Percentiles rank a stretch among this genome's conserved stretches.
phyloP scores from a whole-genome alignment of 2,113 vertebrate species.

The Anhinga rufa region DNA sequence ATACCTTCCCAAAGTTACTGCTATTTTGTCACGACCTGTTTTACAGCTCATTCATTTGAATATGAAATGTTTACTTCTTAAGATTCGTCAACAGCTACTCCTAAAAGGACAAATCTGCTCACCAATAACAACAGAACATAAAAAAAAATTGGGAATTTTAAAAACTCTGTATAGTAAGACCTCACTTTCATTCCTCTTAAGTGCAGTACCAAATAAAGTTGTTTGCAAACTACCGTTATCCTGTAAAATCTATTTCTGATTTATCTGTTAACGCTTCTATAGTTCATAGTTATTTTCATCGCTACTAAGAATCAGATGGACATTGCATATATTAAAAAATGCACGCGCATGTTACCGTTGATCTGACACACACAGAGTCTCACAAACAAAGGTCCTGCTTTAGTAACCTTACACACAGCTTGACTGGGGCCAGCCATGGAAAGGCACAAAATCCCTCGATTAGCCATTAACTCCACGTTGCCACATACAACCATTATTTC shows the following conservation, averaged over 20 bases:
- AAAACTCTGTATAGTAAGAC: background rate
- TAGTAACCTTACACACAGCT: background rate
- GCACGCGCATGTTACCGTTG: fast-evolving
- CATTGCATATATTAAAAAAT: background rate
- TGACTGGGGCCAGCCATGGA: background rate
- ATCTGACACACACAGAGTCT: background rate
- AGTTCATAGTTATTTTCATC: background rate
- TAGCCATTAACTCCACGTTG: conserved; percentile 51
- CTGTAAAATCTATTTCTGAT: background rate
- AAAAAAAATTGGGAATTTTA: background rate
- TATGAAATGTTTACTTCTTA: background rate
- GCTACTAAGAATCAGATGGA: background rate
- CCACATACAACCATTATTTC: conserved; percentile 42
- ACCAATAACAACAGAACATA: background rate
- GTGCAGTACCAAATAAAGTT: background rate
- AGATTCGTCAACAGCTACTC: background rate
- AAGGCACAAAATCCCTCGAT: conserved; percentile 22
- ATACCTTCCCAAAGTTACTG: background rate
- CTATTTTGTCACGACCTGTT: background rate
- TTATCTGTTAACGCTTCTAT: background rate
- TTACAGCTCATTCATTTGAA: background rate
- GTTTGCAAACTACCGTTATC: background rate
- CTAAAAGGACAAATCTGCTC: background rate
- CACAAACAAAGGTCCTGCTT: background rate
- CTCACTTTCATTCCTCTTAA: background rate